phyloP scores from a whole-genome alignment of 2,797 vertebrate genomes.

The Ammospiza maritima region DNA sequence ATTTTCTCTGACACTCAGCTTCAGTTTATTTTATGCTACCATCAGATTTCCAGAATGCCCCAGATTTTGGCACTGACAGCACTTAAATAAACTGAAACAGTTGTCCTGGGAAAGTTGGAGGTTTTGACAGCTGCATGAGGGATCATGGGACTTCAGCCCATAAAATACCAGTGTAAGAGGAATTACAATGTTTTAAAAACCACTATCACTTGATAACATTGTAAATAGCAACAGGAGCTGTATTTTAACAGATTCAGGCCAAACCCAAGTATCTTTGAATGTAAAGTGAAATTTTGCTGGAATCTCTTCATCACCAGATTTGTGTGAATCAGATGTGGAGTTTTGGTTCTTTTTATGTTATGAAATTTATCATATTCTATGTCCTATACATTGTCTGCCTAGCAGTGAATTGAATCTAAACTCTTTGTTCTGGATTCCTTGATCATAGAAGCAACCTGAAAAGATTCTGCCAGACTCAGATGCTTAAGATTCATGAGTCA shows the following conservation, averaged over 20 bases:
- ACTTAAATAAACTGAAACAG: conserved; percentile 61
- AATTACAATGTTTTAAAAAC: conserved; percentile 47
- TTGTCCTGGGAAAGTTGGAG: conserved; percentile 68
- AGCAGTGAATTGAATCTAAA: not conserved
- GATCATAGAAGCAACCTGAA: not conserved
- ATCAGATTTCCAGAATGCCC: conserved; percentile 55
- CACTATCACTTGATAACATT: not conserved
- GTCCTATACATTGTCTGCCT: not conserved
- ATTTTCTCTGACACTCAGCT: conserved; percentile 16
- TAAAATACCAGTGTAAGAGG: conserved; percentile 35
- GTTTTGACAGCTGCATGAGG: conserved; percentile 67
- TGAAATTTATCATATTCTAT: not conserved
- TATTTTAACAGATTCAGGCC: not conserved
- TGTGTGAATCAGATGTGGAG: not conserved
- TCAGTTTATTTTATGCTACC: conserved; percentile 55
- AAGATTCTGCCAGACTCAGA: not conserved
- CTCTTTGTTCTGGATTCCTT: not conserved
- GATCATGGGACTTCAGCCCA: conserved; percentile 38
- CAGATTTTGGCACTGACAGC: conserved; percentile 46
- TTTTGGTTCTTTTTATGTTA: not conserved
- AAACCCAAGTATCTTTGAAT: not conserved
- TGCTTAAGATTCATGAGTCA: not conserved
- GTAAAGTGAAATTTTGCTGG: not conserved
- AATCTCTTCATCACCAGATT: not conserved
- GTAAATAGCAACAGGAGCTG: conserved; percentile 2